phyloP scores from a whole-genome alignment of 2,888 invertebrate species.

The Eupithecia centaureata region DNA sequence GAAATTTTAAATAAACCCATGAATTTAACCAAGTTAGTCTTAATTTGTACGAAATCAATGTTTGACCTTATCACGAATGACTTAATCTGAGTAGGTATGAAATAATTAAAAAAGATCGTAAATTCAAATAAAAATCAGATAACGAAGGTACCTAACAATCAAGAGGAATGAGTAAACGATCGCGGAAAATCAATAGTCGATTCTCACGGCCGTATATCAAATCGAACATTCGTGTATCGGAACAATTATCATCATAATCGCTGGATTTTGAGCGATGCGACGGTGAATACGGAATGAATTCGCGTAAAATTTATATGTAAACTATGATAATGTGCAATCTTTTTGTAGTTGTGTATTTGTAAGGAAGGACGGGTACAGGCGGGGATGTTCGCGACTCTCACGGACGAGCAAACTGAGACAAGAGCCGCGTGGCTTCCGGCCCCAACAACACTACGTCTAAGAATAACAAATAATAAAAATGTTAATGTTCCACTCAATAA shows the following conservation, averaged over 20 bases:
- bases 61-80: neutral
- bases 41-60: neutral
- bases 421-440: conserved; percentile 83
- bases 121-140: conserved; percentile 62
- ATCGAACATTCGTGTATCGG: conserved; percentile 76
- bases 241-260: conserved; percentile 81
- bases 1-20: neutral
- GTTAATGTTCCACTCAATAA: conserved; percentile 85
- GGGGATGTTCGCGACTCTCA: conserved; percentile 74
- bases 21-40: neutral
- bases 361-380: conserved; percentile 51
- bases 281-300: conserved; percentile 80
- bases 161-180: conserved; percentile 65
- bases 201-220: conserved; percentile 83
- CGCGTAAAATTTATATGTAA: conserved; percentile 84
- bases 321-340: conserved; percentile 81
- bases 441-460: conserved; percentile 76
- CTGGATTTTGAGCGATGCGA: conserved; percentile 70
- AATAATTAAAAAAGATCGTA: conserved; percentile 45
- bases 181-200: conserved; percentile 77
- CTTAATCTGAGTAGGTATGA: neutral
- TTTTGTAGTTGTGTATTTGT: conserved; percentile 72
- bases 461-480: conserved; percentile 86
- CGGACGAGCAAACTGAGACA: conserved; percentile 81
- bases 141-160: conserved; percentile 58